Evolutionary conservation across 2,888 invertebrate genomes (phyloP).

Genomic region (Leucoptera coffeella): DNA sequence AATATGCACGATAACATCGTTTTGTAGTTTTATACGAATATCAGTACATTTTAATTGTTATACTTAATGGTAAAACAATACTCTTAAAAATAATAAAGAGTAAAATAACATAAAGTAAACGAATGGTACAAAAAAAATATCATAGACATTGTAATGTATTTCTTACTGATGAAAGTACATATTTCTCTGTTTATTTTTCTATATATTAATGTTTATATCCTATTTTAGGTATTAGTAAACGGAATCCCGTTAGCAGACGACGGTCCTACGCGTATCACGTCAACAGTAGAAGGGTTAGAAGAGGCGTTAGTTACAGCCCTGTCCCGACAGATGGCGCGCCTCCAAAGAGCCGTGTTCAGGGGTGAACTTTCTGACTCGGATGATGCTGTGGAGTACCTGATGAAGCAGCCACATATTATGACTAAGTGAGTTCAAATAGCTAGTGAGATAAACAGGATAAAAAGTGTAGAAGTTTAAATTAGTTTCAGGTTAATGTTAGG

Average conservation of each 20-base stretch:
- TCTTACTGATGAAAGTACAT: no score
- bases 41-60: no score
- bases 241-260: conserved; percentile 79
- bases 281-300: conserved; percentile 75
- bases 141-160: no score
- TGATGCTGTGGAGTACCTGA: conserved; percentile 80
- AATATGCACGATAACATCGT: no score
- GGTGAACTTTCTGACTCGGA: conserved; percentile 76
- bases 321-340: conserved; percentile 73
- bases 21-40: no score
- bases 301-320: conserved; percentile 86
- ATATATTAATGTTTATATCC: background rate
- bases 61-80: no score
- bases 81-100: no score
- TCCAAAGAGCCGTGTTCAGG: conserved; percentile 87
- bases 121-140: no score
- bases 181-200: background rate
- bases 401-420: conserved; percentile 91
- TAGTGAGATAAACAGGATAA: background rate
- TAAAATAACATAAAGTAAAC: no score
- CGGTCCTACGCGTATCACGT: conserved; percentile 44
- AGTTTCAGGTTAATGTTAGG: no score
- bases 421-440: conserved; percentile 50
- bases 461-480: no score
- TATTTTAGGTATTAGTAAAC: conserved; percentile 73